These are phyloP conservation scores for Drosophila falleni DNA, from an alignment of 2,888 invertebrate genomes.

Conservation along the genomic window DNA sequence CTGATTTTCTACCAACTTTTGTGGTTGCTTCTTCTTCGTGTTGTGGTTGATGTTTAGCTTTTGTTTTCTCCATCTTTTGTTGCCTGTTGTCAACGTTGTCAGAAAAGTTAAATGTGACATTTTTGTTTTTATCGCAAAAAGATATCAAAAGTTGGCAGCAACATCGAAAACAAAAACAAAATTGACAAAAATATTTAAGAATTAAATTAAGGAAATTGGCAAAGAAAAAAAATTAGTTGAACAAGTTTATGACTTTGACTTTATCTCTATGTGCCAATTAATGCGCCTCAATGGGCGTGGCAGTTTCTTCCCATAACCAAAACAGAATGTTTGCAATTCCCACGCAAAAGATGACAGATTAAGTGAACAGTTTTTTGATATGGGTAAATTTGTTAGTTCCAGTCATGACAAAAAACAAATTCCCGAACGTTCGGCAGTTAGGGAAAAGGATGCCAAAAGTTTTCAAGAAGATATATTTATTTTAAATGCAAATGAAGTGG, in stretches of 20 bases:
- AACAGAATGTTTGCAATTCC: conserved; percentile 44
- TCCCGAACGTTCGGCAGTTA: neutral
- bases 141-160: conserved; percentile 52
- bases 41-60: conserved; percentile 4
- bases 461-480: conserved; percentile 16
- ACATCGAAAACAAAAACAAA: conserved; percentile 21
- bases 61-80: conserved; percentile 4
- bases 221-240: conserved; percentile 19
- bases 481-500: conserved; percentile 34
- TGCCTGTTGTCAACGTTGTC: conserved; percentile 51
- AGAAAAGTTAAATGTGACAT: conserved; percentile 58
- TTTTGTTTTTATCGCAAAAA: conserved; percentile 52
- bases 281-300: conserved; percentile 47
- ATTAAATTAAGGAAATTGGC: conserved; percentile 35
- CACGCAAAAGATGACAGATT: conserved; percentile 48
- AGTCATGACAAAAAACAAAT: conserved; percentile 19
- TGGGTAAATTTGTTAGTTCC: conserved; percentile 53
- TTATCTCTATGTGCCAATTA: conserved; percentile 44
- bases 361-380: conserved; percentile 55
- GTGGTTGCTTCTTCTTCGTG: conserved; percentile 5
- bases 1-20: conserved; percentile 55
- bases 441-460: conserved; percentile 8
- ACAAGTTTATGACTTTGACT: conserved; percentile 35
- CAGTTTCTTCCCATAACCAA: conserved; percentile 38
- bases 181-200: conserved; percentile 19